These are phyloP conservation scores for Solea senegalensis DNA, from an alignment of 2,113 vertebrate species.

Conservation along the genomic window DNA sequence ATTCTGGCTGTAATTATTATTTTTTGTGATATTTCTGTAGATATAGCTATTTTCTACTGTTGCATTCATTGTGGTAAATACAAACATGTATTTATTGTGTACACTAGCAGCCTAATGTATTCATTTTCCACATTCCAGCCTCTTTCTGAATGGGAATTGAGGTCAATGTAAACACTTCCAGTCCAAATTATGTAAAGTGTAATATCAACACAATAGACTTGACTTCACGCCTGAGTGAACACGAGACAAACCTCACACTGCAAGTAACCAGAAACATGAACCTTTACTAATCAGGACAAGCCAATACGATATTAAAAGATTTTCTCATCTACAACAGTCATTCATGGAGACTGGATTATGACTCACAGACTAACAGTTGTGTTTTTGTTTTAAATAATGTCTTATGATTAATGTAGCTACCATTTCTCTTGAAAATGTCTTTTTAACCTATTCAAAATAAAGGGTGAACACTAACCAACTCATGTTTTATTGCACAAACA, in stretches of 20 bases:
- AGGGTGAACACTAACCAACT: too few species aligned
- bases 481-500: too few species aligned
- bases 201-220: conserved; percentile 57
- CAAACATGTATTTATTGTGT: background rate
- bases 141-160: conserved; percentile 34
- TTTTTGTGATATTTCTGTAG: too few species aligned
- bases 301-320: background rate
- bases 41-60: background rate
- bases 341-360: too few species aligned
- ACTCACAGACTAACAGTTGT: too few species aligned
- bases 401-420: too few species aligned
- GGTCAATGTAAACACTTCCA: conserved; percentile 52
- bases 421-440: too few species aligned
- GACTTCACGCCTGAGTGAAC: conserved; percentile 19
- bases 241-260: conserved; percentile 15
- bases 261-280: conserved; percentile 19
- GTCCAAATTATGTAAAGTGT: conserved; percentile 43
- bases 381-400: too few species aligned
- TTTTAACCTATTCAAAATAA: too few species aligned
- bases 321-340: background rate
- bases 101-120: conserved; percentile 28
- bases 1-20: too few species aligned
- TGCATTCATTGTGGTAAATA: background rate
- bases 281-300: background rate
- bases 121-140: conserved; percentile 45